Base-by-base conservation (phyloP, 2,888 invertebrate genomes). In the Apamea monoglypha region DNA sequence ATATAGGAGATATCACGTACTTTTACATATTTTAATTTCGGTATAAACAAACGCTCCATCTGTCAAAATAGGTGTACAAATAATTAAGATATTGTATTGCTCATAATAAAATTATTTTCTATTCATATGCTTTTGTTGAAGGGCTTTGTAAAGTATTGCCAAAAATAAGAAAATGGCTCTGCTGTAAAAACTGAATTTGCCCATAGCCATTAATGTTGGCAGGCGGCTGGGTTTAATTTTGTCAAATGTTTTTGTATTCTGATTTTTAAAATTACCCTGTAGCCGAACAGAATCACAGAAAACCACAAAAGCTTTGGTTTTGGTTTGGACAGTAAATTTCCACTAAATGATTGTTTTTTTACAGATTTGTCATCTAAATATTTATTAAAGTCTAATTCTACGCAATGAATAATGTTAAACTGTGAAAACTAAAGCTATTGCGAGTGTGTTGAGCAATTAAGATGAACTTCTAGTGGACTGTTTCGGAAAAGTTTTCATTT, bases 41-140 rank as follows among this genome's bases (percentile, higher is more conserved):
- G 29, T 59, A 32, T 29, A 14, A 59, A 66, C 32, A 64, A 67
- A 71, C 76, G 75, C 83, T 84, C 64, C 70, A 84, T 80, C 73
- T 80, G 25, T 76, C 73, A 84, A 80, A 81, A 68, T 73, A 80
- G 67, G 73, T 47, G 66, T 67, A 40, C 40, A 76, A 56, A 76
- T 32, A 32, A 64, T 76, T 16, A 76, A 47, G n/a, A 56, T 80
- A 29, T 44, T 36, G 14, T 80, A 67, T 44, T 50, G 29, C 32
- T 80, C 32, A 36, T 64, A 79, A n/a, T 63, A 44, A n/a, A 18
- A 50, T 12, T 29, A 14, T 16, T 59, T 80, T 47, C 16, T 78
- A 18, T 36, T 64, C 10, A 6, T 64, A n/a, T 8, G 21, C 16
- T 21, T 40, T 40, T 21, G 29, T 50, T 18, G 40, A 79, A 47